Base-by-base conservation (phyloP, 2,797 vertebrate species). In the Nasua narica region DNA sequence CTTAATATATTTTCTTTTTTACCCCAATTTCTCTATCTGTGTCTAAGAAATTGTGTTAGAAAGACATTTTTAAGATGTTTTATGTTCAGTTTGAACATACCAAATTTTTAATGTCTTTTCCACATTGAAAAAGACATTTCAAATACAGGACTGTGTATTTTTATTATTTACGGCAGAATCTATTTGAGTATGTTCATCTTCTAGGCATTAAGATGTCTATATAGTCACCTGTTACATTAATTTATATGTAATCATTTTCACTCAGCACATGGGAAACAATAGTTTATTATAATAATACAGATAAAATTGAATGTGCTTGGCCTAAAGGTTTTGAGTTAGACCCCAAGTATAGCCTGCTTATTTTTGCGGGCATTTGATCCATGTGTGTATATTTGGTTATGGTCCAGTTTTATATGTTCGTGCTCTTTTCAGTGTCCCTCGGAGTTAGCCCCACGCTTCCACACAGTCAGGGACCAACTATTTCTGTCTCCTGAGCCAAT, bases 291-390 rank as follows among this genome's bases (percentile, higher is more conserved):
- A 89, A 46, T 92, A 93, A 81, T 83, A 62, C 27, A 87, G 40
- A 40, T 95, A 95, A 97, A 97, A 94, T 84, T 78, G 91, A 58
- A 77, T 95, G 81, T 93, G 50, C 79, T 96, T 87, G 95, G 12
- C 87, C 94, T 94, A 90, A 97, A 97, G 95, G 43, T 96, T 98
- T 94, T 82, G 97, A 92, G 70, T 40, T 46, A 93, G 93, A 58
- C 46, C 79, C 95, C 60, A 97, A 96, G 78, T 96, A 76, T 92
- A 16, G 32, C 50, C 12, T 86, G 18, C 13, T 74, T 32, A 40
- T 79, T 46, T 21, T 43, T 21, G 8, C 29, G 58, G 29, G 10
- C 19, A 0, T 81, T 32, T 48, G 23, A 32, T 25, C 29, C 7
- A 8, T 77, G 56, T n/a, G 15, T 91, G 29, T 60, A 46, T 74